Conservation (phyloP, 1,140 invertebrate species). For the Drosophila nannoptera region DNA sequence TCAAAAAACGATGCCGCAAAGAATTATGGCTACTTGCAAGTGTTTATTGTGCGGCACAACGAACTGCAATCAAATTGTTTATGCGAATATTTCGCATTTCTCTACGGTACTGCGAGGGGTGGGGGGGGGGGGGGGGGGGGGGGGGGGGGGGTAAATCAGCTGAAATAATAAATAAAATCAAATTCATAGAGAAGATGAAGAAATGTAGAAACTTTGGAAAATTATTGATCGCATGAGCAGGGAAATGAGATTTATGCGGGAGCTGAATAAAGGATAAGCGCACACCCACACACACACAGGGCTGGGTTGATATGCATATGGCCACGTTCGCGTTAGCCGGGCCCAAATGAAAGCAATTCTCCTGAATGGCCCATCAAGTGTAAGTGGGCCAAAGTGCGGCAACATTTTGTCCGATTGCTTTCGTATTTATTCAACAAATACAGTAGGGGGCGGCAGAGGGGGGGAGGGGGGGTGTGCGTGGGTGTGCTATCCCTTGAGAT, state of each 20-base stretch:
- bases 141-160: neutral
- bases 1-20: constrained; percentile 31
- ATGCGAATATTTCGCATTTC: constrained; percentile 39
- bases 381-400: constrained; percentile 8
- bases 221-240: neutral
- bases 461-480: too few relatives aligned
- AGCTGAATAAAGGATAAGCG: neutral
- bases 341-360: constrained; percentile 23
- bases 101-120: neutral
- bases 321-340: neutral
- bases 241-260: neutral
- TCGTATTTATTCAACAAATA: neutral
- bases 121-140: too few relatives aligned
- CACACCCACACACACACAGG: neutral
- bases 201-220: neutral
- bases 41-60: constrained; percentile 62
- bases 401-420: neutral
- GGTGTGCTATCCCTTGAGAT: constrained; percentile 30
- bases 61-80: constrained; percentile 42
- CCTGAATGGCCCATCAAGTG: constrained; percentile 22
- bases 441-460: neutral
- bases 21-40: constrained; percentile 54
- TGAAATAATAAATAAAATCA: constrained; percentile 8
- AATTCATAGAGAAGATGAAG: constrained; percentile 1
- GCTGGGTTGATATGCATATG: neutral